These are phyloP conservation scores for Odobenus rosmarus DNA, from an alignment of 2,113 vertebrate species.

Conservation along the genomic window DNA sequence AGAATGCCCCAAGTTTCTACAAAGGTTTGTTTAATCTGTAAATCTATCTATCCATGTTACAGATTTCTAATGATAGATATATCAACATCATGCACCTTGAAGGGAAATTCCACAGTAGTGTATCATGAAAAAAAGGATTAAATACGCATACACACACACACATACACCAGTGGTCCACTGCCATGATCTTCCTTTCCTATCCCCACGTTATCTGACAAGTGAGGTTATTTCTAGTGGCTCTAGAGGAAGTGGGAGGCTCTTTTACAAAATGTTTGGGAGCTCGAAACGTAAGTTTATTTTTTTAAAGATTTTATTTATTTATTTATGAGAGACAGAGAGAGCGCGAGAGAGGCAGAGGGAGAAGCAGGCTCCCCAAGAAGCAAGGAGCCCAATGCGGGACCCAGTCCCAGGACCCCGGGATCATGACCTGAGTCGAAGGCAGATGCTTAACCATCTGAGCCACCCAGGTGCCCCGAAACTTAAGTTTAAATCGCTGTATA, in stretches of 20 bases:
- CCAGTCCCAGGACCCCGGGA: no score
- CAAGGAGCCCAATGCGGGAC: no score
- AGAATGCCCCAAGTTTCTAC: neutral
- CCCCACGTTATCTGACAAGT: neutral
- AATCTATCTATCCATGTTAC: constrained; percentile 6
- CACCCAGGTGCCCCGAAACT: neutral
- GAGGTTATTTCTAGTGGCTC: constrained; percentile 29
- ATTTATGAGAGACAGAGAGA: no score
- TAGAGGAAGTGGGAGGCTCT: constrained; percentile 13
- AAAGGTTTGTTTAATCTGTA: constrained; percentile 26
- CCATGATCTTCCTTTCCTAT: neutral
- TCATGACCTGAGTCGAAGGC: no score
- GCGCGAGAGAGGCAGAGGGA: no score
- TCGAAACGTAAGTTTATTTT: constrained; percentile 48
- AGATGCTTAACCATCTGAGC: no score
- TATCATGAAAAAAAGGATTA: neutral
- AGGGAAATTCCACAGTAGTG: neutral
- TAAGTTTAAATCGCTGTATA: constrained; percentile 43
- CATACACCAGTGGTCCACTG: neutral
- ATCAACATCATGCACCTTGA: neutral
- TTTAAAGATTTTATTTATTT: no score
- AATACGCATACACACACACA: neutral
- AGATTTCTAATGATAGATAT: constrained; percentile 44
- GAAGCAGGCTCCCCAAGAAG: no score
- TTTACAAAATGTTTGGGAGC: neutral